These are phyloP conservation scores for Tetragonisca angustula DNA, from an alignment of 2,888 invertebrate species.

Conservation along the genomic window DNA sequence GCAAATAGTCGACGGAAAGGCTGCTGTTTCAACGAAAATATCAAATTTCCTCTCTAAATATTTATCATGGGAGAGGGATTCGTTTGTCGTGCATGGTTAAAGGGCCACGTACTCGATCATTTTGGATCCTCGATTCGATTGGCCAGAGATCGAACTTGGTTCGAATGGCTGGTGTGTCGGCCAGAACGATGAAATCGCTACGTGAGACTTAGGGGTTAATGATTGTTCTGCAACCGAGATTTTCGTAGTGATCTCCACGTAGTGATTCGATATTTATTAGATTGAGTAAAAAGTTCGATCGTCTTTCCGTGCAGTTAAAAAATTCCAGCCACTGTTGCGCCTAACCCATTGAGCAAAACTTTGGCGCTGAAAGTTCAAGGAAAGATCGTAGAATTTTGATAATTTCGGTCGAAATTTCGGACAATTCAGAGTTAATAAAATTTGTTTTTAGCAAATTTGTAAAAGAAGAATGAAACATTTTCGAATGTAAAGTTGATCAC, in stretches of 20 bases:
- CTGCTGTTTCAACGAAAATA: neutral
- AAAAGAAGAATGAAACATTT: neutral
- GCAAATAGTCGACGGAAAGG: neutral
- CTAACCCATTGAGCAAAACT: too few relatives aligned
- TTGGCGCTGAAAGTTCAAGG: too few relatives aligned
- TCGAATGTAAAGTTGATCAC: neutral
- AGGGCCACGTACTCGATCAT: neutral
- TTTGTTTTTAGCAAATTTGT: too few relatives aligned
- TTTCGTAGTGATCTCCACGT: slow-evolving; percentile 1
- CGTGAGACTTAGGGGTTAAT: slow-evolving; percentile 35
- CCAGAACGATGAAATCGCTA: neutral
- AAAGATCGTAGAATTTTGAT: too few relatives aligned
- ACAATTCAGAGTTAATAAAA: too few relatives aligned
- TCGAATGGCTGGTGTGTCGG: slow-evolving; percentile 1
- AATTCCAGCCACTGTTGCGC: too few relatives aligned
- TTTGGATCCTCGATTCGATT: neutral
- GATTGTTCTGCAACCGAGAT: slow-evolving; percentile 48
- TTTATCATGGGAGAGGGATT: neutral
- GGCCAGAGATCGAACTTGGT: neutral
- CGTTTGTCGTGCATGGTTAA: slow-evolving; percentile 9
- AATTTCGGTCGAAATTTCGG: too few relatives aligned
- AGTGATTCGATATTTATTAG: neutral
- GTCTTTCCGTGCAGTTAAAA: too few relatives aligned
- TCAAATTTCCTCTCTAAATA: slow-evolving; percentile 2
- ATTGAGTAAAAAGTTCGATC: neutral